These are phyloP conservation scores for Diacarnus erythraeanus DNA, from an alignment of 37 sponge, comb jelly and placozoan species.

Conservation along the genomic window DNA sequence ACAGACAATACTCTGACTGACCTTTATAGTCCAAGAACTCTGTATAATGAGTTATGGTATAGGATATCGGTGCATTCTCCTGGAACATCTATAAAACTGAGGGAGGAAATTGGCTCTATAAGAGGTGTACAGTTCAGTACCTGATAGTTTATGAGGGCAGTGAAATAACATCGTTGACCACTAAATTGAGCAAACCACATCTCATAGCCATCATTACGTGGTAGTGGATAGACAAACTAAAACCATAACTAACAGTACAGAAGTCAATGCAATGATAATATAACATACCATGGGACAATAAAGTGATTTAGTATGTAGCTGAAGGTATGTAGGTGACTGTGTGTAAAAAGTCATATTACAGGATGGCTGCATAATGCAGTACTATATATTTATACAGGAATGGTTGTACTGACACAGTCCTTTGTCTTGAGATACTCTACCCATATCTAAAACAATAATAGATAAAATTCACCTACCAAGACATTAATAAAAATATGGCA, in stretches of 20 bases:
- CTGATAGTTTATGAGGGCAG: slow-evolving; percentile 62
- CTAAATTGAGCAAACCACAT: slow-evolving; percentile 59
- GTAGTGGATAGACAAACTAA: slow-evolving; percentile 75
- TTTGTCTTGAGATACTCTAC: slow-evolving; percentile 58
- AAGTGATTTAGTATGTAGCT: slow-evolving; percentile 38
- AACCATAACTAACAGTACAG: neutral
- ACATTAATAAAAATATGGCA: neutral
- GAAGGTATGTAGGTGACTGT: neutral
- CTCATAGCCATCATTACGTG: slow-evolving; percentile 75
- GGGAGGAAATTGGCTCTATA: neutral
- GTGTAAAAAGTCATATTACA: neutral
- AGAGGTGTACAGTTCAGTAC: neutral
- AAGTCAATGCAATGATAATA: neutral
- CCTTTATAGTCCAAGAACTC: slow-evolving; percentile 70
- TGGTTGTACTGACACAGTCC: slow-evolving; percentile 64
- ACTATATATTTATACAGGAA: slow-evolving; percentile 41
- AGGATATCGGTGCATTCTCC: slow-evolving; percentile 66
- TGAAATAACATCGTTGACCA: slow-evolving; percentile 63
- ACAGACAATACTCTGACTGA: neutral
- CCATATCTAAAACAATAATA: slow-evolving; percentile 59
- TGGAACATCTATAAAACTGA: slow-evolving; percentile 18
- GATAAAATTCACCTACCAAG: neutral
- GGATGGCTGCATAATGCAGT: neutral
- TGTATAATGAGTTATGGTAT: slow-evolving; percentile 74
- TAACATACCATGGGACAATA: slow-evolving; percentile 31